Percentiles rank a stretch among this genome's conserved stretches.
phyloP scores from a whole-genome alignment of 2,888 invertebrate species.

The Apomyelois bistriatella region DNA sequence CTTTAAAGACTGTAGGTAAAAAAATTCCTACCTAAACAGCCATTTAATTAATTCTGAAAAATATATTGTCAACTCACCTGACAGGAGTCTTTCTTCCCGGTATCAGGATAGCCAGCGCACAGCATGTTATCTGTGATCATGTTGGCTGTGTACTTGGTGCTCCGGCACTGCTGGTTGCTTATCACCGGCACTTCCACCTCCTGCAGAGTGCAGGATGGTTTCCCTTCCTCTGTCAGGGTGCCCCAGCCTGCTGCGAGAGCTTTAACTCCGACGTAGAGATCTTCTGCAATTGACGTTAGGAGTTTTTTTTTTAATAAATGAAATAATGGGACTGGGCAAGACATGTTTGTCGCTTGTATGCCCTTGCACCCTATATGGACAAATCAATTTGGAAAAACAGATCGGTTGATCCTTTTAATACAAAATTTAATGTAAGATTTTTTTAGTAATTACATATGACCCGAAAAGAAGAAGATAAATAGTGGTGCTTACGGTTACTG shows the following conservation, averaged over 20 bases:
- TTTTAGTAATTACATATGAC: too few relatives aligned
- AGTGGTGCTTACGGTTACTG: slow-evolving; percentile 65
- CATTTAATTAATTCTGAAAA: too few relatives aligned
- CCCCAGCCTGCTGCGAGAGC: slow-evolving; percentile 94
- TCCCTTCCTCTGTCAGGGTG: slow-evolving; percentile 90
- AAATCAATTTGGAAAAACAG: too few relatives aligned
- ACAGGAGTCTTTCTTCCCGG: slow-evolving; percentile 88
- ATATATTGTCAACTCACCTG: slow-evolving; percentile 76
- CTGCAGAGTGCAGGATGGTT: slow-evolving; percentile 89
- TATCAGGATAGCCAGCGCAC: slow-evolving; percentile 88
- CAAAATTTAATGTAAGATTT: too few relatives aligned
- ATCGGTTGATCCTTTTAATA: too few relatives aligned
- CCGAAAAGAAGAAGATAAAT: not conserved
- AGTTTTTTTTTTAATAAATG: not conserved
- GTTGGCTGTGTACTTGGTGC: slow-evolving; percentile 88
- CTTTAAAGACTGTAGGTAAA: too few relatives aligned
- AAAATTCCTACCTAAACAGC: too few relatives aligned
- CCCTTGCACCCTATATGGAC: too few relatives aligned
- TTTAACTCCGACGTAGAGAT: slow-evolving; percentile 85
- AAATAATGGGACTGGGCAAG: too few relatives aligned
- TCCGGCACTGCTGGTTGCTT: slow-evolving; percentile 86
- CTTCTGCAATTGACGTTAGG: slow-evolving; percentile 59
- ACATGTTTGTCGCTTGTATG: too few relatives aligned
- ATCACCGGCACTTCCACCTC: slow-evolving; percentile 88
- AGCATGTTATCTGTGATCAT: slow-evolving; percentile 95